phyloP scores from a whole-genome alignment of 2,888 invertebrate species.

The Agapostemon virescens region DNA sequence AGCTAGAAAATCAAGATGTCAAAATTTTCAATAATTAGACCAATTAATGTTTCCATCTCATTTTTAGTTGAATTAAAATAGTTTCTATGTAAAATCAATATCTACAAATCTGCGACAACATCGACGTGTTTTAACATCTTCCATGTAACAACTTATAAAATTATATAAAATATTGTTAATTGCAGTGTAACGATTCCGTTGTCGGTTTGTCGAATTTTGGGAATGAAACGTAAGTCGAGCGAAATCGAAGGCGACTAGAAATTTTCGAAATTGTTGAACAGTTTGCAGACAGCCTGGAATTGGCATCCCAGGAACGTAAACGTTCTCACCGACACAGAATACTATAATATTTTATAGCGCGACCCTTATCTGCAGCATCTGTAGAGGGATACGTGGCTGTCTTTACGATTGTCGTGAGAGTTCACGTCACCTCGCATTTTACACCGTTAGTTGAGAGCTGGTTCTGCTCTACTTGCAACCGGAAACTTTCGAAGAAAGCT shows the following conservation, averaged over 20 bases:
- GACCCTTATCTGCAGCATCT: slow-evolving; percentile 21
- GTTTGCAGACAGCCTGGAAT: slow-evolving; percentile 27
- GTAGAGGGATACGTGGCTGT: slow-evolving; percentile 25
- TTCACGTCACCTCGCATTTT: slow-evolving; percentile 17
- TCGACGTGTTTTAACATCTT: too few species aligned
- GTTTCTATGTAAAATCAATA: too few species aligned
- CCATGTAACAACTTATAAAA: neutral
- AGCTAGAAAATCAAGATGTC: too few species aligned
- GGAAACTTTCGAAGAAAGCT: slow-evolving; percentile 32
- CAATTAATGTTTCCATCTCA: too few species aligned
- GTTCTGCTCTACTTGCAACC: neutral
- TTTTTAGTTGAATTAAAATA: too few species aligned
- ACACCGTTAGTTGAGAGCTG: slow-evolving; percentile 50
- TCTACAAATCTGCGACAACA: too few species aligned
- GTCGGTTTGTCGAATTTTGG: neutral
- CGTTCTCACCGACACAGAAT: slow-evolving; percentile 55
- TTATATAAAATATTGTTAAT: neutral
- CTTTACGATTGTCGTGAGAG: slow-evolving; percentile 43
- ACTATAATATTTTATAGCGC: slow-evolving; percentile 51
- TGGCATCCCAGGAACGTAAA: slow-evolving; percentile 47
- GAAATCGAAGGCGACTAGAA: slow-evolving; percentile 19
- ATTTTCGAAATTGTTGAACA: slow-evolving; percentile 26
- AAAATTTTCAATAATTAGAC: too few species aligned
- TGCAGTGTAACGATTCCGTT: neutral
- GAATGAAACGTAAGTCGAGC: neutral